A percentile compares a stretch with the other conserved stretches of the same genome.
phyloP scores from a whole-genome alignment of 2,797 vertebrate genomes.

The Diplodus sargus region DNA sequence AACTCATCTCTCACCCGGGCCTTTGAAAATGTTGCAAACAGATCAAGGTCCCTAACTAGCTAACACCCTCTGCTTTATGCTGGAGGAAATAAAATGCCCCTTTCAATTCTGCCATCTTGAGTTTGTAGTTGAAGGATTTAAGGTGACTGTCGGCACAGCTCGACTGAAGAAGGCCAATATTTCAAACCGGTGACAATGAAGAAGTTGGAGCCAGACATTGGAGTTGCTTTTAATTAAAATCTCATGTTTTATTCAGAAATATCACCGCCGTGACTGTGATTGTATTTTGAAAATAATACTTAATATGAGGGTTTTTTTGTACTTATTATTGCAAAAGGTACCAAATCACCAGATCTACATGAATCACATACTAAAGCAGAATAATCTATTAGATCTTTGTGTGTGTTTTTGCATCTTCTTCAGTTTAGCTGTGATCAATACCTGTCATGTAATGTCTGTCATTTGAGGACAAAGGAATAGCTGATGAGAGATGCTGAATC shows the following conservation, averaged over 20 bases:
- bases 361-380: background rate
- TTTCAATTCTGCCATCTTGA: slow-evolving; percentile 6
- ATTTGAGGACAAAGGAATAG: background rate
- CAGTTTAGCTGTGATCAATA: background rate
- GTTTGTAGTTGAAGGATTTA: background rate
- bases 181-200: too few species aligned
- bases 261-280: background rate
- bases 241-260: background rate
- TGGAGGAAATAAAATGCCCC: slow-evolving; percentile 20
- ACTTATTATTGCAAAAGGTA: too few species aligned
- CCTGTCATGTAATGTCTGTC: slow-evolving; percentile 14
- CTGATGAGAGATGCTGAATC: slow-evolving; percentile 18
- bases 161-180: too few species aligned
- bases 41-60: slow-evolving; percentile 55
- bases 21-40: slow-evolving; percentile 53
- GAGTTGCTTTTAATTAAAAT: too few species aligned
- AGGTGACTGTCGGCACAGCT: background rate
- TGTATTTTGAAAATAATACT: background rate
- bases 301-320: too few species aligned
- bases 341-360: background rate
- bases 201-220: too few species aligned
- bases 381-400: background rate
- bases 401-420: background rate
- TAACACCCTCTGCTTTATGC: slow-evolving; percentile 23
- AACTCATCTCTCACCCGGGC: slow-evolving; percentile 36